Percentiles rank a stretch among this genome's conserved stretches.
phyloP scores from a whole-genome alignment of 2,888 invertebrate species.

The Tetramorium bicarinatum region DNA sequence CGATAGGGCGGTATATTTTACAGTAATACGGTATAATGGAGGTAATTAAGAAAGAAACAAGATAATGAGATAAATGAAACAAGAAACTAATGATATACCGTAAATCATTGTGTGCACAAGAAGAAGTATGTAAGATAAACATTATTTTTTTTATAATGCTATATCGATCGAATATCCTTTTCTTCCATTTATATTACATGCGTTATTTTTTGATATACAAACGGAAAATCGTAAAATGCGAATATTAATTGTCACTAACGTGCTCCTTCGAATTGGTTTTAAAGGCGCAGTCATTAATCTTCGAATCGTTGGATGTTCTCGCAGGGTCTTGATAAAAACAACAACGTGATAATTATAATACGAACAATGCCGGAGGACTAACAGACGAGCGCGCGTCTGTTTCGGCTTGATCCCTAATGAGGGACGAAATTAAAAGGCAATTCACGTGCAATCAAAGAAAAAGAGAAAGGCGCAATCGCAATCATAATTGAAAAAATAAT shows the following conservation, averaged over 20 bases:
- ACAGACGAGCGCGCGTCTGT: not conserved
- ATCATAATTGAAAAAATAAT: constrained; percentile 45
- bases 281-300: constrained; percentile 27
- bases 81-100: constrained; percentile 33
- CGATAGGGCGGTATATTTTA: constrained; percentile 14
- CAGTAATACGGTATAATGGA: constrained; percentile 30
- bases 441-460: constrained; percentile 28
- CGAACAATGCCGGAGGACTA: not conserved
- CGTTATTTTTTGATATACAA: not conserved
- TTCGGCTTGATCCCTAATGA: constrained; percentile 33
- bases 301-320: constrained; percentile 31
- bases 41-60: constrained; percentile 37
- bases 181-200: not conserved
- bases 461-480: constrained; percentile 3
- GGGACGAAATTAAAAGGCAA: constrained; percentile 27
- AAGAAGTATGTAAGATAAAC: not conserved
- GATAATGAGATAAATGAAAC: constrained; percentile 45
- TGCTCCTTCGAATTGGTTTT: not conserved
- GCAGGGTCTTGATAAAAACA: constrained; percentile 28
- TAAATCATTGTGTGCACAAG: not conserved
- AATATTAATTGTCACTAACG: not conserved
- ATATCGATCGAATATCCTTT: not conserved
- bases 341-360: constrained; percentile 29
- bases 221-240: not conserved
- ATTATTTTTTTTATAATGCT: not conserved